Evolutionary conservation across 1,140 invertebrate species (phyloP).

Genomic region (Hylaeus anthracinus): DNA sequence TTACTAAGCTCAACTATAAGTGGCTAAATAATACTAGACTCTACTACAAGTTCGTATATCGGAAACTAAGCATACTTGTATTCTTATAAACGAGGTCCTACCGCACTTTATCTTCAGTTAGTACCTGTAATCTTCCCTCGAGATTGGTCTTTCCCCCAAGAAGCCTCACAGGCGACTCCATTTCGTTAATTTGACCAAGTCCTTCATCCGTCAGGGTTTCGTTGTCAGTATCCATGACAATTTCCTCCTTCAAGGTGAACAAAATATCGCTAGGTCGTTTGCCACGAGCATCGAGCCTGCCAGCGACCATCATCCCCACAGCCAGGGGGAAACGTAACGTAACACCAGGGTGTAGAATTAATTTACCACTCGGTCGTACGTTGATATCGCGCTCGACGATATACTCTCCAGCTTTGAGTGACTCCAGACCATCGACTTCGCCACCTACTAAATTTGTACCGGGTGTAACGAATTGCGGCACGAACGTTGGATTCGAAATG

Average conservation of each 20-base stretch:
- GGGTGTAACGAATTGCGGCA: constrained; percentile 87
- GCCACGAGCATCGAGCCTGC: constrained; percentile 91
- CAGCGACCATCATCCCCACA: constrained; percentile 98
- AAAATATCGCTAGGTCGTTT: constrained; percentile 88
- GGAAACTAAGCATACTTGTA: too few species aligned
- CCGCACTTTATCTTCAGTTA: too few species aligned
- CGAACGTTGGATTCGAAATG: constrained; percentile 86
- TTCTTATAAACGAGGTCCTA: too few species aligned
- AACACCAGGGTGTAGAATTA: constrained; percentile 93
- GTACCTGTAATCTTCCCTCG: constrained; percentile 91
- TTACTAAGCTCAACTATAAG: too few species aligned
- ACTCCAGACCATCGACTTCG: constrained; percentile 93
- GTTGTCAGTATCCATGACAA: constrained; percentile 84
- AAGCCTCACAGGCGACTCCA: constrained; percentile 85
- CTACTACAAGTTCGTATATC: too few species aligned
- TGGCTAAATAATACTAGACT: too few species aligned
- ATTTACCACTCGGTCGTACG: constrained; percentile 91
- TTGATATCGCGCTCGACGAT: constrained; percentile 94
- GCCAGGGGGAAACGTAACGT: constrained; percentile 93
- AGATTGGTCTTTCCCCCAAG: constrained; percentile 87
- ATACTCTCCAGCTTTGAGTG: constrained; percentile 89
- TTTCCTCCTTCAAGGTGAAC: constrained; percentile 89
- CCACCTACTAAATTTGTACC: constrained; percentile 89
- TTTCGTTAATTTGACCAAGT: constrained; percentile 73
- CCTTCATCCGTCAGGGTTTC: constrained; percentile 78